These are phyloP conservation scores for Cryptotis parvus DNA, from an alignment of 2,113 vertebrate species.

Conservation along the genomic window DNA sequence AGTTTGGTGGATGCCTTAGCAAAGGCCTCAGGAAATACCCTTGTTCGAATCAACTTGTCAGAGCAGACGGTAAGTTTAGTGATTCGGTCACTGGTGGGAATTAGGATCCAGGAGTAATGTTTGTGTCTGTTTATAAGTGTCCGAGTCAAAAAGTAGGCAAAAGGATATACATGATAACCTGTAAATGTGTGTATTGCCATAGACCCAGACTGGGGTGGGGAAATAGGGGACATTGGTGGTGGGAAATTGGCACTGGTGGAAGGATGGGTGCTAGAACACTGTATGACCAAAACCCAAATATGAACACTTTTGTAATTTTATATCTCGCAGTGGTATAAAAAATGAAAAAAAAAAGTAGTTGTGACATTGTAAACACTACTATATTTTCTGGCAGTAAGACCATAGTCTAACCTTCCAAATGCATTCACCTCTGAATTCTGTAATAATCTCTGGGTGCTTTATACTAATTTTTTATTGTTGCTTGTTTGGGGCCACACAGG, in stretches of 20 bases:
- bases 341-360: too few relatives aligned
- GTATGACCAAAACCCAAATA: too few relatives aligned
- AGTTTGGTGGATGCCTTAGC: slow-evolving; percentile 96
- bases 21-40: slow-evolving; percentile 95
- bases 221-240: too few relatives aligned
- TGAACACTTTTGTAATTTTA: too few relatives aligned
- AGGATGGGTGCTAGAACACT: too few relatives aligned
- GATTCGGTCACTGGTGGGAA: not conserved
- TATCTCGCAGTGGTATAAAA: too few relatives aligned
- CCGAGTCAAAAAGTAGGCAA: too few relatives aligned
- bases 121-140: not conserved
- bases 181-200: too few relatives aligned
- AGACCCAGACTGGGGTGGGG: too few relatives aligned
- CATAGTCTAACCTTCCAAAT: not conserved
- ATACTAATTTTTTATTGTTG: not conserved
- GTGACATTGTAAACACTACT: not conserved
- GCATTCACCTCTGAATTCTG: not conserved
- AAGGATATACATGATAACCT: too few relatives aligned
- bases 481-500: too few relatives aligned
- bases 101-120: not conserved
- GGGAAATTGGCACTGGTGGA: too few relatives aligned
- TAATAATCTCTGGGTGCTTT: slow-evolving; percentile 12
- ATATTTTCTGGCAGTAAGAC: not conserved
- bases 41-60: slow-evolving; percentile 97
- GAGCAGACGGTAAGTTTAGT: slow-evolving; percentile 93